Conservation (phyloP, 1,140 invertebrate species). For the Chrysopa pallens region DNA sequence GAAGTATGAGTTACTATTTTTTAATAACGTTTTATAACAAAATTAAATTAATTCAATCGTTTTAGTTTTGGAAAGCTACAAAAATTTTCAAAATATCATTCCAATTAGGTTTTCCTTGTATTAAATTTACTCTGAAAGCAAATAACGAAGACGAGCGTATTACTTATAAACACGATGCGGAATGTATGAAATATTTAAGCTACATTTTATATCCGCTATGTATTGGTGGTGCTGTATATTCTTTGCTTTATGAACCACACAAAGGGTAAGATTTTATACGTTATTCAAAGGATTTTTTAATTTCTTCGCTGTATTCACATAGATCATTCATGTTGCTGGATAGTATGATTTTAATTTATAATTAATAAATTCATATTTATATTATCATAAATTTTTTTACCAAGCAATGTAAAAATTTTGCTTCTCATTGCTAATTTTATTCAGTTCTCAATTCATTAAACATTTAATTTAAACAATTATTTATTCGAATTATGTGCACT, state of each 20-base stretch:
- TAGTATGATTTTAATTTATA: no score
- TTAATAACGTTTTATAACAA: slow-evolving; percentile 6
- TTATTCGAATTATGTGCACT: no score
- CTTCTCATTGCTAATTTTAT: no score
- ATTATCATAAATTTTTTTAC: no score
- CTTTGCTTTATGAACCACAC: slow-evolving; percentile 80
- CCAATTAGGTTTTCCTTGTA: slow-evolving; percentile 18
- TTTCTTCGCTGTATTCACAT: no score
- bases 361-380: no score
- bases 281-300: no score
- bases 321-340: no score
- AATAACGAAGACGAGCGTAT: slow-evolving; percentile 48
- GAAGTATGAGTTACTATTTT: slow-evolving; percentile 36
- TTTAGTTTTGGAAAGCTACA: slow-evolving; percentile 82
- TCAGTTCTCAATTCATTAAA: no score
- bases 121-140: slow-evolving; percentile 16
- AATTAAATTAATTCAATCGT: no score
- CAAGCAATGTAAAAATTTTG: no score
- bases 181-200: slow-evolving; percentile 80
- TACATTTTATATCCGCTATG: slow-evolving; percentile 87
- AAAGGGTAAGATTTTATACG: slow-evolving; percentile 39
- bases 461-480: no score
- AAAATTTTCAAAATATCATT: slow-evolving; percentile 71
- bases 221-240: slow-evolving; percentile 73
- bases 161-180: slow-evolving; percentile 72